phyloP scores from a whole-genome alignment of 2,888 invertebrate species.

The Lithophane semibrunnea region DNA sequence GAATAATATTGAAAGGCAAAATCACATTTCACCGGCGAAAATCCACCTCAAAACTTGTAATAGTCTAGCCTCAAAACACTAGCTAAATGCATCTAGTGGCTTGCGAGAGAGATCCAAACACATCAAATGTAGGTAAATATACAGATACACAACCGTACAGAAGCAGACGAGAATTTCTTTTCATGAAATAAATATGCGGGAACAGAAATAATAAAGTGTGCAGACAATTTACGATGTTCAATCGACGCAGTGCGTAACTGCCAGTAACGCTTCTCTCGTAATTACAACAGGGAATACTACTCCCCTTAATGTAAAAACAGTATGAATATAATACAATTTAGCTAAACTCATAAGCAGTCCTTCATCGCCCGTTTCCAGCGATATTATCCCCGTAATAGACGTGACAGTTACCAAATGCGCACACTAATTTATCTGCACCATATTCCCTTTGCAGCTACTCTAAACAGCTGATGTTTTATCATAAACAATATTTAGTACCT shows the following conservation, averaged over 20 bases:
- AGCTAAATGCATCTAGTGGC: neutral
- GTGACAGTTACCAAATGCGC: slow-evolving; percentile 73
- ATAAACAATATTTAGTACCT: slow-evolving; percentile 66
- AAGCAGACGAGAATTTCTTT: neutral
- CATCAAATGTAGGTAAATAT: neutral
- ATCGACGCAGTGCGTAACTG: slow-evolving; percentile 49
- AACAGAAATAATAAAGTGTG: slow-evolving; percentile 29
- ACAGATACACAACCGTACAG: neutral
- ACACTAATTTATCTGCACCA: slow-evolving; percentile 74
- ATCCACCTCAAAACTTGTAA: neutral
- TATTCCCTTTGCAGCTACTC: slow-evolving; percentile 71
- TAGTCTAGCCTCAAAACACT: neutral
- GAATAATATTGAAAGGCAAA: neutral
- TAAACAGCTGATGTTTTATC: slow-evolving; percentile 78
- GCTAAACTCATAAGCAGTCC: slow-evolving; percentile 59
- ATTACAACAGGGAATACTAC: slow-evolving; percentile 56
- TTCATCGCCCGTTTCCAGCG: slow-evolving; percentile 61
- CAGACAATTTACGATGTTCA: slow-evolving; percentile 38
- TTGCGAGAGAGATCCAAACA: neutral
- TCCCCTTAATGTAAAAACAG: slow-evolving; percentile 58
- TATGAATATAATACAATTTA: slow-evolving; percentile 64
- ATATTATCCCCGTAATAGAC: slow-evolving; percentile 63
- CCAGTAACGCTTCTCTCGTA: slow-evolving; percentile 33
- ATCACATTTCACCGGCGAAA: neutral
- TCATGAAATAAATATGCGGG: slow-evolving; percentile 23